Percentiles rank a stretch among this genome's conserved stretches.
These are phyloP conservation scores for Bubo bubo DNA, from an alignment of 2,113 vertebrate species.

Conservation along the genomic window DNA sequence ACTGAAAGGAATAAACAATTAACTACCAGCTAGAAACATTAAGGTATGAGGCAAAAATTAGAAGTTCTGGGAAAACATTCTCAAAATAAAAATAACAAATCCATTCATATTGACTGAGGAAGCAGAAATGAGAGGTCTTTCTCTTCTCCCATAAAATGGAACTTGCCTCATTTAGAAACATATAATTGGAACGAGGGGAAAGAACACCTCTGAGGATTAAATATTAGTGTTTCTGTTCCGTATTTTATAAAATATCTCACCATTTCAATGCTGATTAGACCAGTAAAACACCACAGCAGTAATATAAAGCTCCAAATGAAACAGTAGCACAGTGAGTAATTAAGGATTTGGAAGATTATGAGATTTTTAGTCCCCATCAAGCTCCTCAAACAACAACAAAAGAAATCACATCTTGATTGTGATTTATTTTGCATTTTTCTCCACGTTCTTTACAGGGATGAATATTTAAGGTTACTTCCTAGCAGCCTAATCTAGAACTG, in stretches of 20 bases:
- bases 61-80: neutral
- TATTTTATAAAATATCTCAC: neutral
- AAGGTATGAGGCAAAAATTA: neutral
- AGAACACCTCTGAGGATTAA: neutral
- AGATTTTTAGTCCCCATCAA: neutral
- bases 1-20: conserved; percentile 4
- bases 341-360: neutral
- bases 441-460: neutral
- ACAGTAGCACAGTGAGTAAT: neutral
- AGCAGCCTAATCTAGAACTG: neutral
- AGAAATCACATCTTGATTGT: neutral
- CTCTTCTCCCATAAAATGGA: neutral
- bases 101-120: neutral
- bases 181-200: neutral
- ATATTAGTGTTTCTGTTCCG: neutral
- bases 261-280: neutral
- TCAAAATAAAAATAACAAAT: neutral
- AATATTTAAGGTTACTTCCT: neutral
- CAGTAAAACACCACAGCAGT: neutral
- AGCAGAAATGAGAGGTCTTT: neutral
- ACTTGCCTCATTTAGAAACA: neutral
- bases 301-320: neutral
- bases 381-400: neutral
- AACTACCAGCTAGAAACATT: neutral
- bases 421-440: neutral